Percentiles rank a stretch among this genome's conserved stretches.
Conservation (phyloP, 1,140 invertebrate species). For the Bilobella aurantiaca region DNA sequence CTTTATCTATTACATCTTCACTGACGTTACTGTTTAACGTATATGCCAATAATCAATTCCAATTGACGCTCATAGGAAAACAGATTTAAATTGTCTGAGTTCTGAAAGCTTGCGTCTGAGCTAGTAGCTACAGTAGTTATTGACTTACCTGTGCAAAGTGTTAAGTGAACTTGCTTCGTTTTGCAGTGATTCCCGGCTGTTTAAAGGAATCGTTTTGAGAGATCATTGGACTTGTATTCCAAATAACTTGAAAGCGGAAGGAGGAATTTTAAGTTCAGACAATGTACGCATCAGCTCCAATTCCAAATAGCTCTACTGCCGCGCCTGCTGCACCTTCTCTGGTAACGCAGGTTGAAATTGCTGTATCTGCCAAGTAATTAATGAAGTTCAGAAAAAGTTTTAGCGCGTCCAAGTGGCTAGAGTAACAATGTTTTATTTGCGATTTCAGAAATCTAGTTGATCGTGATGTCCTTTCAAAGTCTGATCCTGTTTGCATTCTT, state of each 20-base stretch:
- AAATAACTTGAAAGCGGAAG: background rate
- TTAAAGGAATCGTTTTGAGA: no score
- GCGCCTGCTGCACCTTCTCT: background rate
- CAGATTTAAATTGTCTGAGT: no score
- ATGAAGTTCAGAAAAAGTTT: background rate
- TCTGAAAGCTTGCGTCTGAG: no score
- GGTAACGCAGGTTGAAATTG: background rate
- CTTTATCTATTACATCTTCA: no score
- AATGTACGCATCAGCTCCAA: background rate
- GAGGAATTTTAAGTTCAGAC: background rate
- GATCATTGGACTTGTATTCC: no score
- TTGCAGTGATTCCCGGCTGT: no score
- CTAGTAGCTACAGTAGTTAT: background rate
- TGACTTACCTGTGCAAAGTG: no score
- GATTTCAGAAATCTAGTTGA: slow-evolving; percentile 30
- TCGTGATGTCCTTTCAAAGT: slow-evolving; percentile 32
- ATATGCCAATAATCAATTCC: no score
- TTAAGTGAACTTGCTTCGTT: no score
- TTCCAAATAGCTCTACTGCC: background rate
- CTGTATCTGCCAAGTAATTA: background rate
- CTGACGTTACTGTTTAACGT: no score
- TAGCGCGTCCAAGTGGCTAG: no score
- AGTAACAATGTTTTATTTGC: slow-evolving; percentile 11
- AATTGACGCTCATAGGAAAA: no score
- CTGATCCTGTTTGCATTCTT: slow-evolving; percentile 33